phyloP scores from a whole-genome alignment of 2,797 vertebrate genomes.

The Mastacembelus armatus region DNA sequence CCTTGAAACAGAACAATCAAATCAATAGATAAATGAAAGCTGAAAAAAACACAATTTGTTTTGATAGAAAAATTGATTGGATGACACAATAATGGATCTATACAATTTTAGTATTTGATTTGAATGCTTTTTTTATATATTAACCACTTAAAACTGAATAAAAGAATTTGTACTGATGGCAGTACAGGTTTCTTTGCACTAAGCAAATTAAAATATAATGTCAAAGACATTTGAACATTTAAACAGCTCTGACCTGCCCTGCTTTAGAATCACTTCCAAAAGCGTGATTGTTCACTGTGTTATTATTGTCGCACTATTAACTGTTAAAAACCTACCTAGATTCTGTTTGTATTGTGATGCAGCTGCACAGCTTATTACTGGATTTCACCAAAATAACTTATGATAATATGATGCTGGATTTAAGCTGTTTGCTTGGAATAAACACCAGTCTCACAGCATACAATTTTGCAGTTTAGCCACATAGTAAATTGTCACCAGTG shows the following conservation, averaged over 20 bases:
- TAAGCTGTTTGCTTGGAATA: constrained; percentile 36
- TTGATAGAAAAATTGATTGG: constrained; percentile 51
- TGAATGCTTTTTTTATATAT: constrained; percentile 51
- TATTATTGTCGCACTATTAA: constrained; percentile 36
- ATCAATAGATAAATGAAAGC: constrained; percentile 27
- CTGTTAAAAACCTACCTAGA: constrained; percentile 44
- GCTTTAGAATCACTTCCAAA: constrained; percentile 28
- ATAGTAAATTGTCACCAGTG: constrained; percentile 39
- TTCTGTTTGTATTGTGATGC: constrained; percentile 21
- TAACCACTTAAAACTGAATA: constrained; percentile 39
- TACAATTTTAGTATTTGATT: constrained; percentile 58
- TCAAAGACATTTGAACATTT: constrained; percentile 31
- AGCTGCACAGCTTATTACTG: constrained; percentile 30
- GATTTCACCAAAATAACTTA: constrained; percentile 29
- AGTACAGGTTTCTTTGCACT: constrained; percentile 47
- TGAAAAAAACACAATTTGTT: constrained; percentile 34
- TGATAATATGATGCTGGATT: constrained; percentile 54
- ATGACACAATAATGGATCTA: constrained; percentile 37
- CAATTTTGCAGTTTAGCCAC: constrained; percentile 49
- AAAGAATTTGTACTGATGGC: constrained; percentile 2
- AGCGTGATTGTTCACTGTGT: constrained; percentile 39
- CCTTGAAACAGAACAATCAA: constrained; percentile 68
- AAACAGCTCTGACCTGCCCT: constrained; percentile 52
- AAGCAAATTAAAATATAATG: constrained; percentile 24
- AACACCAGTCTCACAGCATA: constrained; percentile 47